Conservation (phyloP, 2,888 invertebrate species). For the Liopterus haemorrhoidalis region DNA sequence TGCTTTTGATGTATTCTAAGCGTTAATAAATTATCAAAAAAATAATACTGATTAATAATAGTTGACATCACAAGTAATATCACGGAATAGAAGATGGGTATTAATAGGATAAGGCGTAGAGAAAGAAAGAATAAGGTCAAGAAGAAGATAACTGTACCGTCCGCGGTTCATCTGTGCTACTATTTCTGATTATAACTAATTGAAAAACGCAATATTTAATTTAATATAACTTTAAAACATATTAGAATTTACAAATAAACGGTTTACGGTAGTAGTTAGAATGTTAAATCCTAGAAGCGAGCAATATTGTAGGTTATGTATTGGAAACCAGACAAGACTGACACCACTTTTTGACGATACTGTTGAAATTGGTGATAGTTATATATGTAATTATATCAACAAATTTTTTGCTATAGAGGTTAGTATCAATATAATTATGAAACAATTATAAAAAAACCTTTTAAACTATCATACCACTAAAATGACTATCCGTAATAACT, state of each 20-base stretch:
- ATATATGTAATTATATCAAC: slow-evolving; percentile 13
- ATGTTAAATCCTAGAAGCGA: too few relatives aligned
- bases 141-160: not conserved
- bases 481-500: too few relatives aligned
- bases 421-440: slow-evolving; percentile 3
- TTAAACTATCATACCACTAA: too few relatives aligned
- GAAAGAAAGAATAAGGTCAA: slow-evolving; percentile 6
- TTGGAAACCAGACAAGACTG: slow-evolving; percentile 7
- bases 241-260: too few relatives aligned
- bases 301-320: slow-evolving; percentile 17
- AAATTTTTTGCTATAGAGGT: slow-evolving; percentile 16
- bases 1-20: too few relatives aligned
- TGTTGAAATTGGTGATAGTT: not conserved
- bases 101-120: not conserved
- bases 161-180: not conserved
- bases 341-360: slow-evolving; percentile 9
- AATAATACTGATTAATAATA: too few relatives aligned
- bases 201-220: not conserved
- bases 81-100: too few relatives aligned
- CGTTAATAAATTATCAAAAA: too few relatives aligned
- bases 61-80: too few relatives aligned
- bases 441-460: too few relatives aligned
- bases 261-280: too few relatives aligned
- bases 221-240: too few relatives aligned
- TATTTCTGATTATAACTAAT: not conserved